Evolutionary conservation across 2,888 invertebrate species (phyloP).

Genomic region (Cetonia aurata): DNA sequence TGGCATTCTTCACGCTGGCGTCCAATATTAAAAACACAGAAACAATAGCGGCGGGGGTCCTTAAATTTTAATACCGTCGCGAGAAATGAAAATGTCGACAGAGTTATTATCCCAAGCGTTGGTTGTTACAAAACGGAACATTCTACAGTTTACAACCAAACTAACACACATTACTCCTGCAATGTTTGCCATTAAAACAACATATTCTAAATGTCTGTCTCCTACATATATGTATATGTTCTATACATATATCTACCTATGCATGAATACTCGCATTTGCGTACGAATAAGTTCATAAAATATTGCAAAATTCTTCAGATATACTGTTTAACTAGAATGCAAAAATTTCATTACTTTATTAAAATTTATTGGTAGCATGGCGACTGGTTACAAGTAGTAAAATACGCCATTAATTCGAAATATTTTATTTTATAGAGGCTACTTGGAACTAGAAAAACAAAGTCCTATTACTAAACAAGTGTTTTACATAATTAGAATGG

Average conservation of each 20-base stretch:
- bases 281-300: conserved; percentile 21
- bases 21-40: conserved; percentile 9
- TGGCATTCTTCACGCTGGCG: too few relatives aligned
- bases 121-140: conserved; percentile 36
- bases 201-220: conserved; percentile 30
- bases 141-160: conserved; percentile 36
- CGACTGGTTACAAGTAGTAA: too few relatives aligned
- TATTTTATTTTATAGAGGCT: too few relatives aligned
- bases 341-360: conserved; percentile 23
- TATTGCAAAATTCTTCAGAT: conserved; percentile 9
- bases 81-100: conserved; percentile 26
- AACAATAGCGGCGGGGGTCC: background rate
- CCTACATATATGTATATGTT: too few relatives aligned
- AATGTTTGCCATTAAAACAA: conserved; percentile 34
- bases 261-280: too few relatives aligned
- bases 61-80: conserved; percentile 31
- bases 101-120: conserved; percentile 22
- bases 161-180: conserved; percentile 32
- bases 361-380: background rate
- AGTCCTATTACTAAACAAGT: too few relatives aligned
- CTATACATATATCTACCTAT: conserved; percentile 20
- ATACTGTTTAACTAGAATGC: background rate
- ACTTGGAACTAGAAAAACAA: too few relatives aligned
- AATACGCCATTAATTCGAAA: too few relatives aligned
- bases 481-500: too few relatives aligned